Percentiles rank a stretch among this genome's conserved stretches.
phyloP scores from a whole-genome alignment of 1,140 invertebrate species.

The Rhynchophorus ferrugineus region DNA sequence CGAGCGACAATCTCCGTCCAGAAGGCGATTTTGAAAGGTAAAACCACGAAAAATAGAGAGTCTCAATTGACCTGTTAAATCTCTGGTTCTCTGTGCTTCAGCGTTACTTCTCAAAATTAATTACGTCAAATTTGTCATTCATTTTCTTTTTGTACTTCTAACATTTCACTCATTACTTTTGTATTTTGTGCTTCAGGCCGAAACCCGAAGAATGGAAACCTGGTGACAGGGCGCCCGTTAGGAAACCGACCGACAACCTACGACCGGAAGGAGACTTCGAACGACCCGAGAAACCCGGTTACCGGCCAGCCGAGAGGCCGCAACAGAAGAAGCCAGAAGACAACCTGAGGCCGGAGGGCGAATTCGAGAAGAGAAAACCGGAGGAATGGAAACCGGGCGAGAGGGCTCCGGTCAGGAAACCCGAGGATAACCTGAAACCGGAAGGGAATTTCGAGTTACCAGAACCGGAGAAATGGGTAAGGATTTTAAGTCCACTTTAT shows the following conservation, averaged over 20 bases:
- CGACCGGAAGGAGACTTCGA: slow-evolving; percentile 54
- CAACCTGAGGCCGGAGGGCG: slow-evolving; percentile 49
- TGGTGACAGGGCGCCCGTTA: slow-evolving; percentile 42
- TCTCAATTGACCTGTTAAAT: too few species aligned
- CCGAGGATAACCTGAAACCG: slow-evolving; percentile 54
- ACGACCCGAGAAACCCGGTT: slow-evolving; percentile 37
- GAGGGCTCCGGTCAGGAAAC: slow-evolving; percentile 49
- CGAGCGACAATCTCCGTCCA: slow-evolving; percentile 41
- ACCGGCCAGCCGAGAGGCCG: slow-evolving; percentile 45
- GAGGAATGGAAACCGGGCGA: slow-evolving; percentile 44
- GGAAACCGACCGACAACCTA: slow-evolving; percentile 47
- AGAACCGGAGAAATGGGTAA: slow-evolving; percentile 40
- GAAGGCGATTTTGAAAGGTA: slow-evolving; percentile 43
- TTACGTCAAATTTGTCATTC: too few species aligned
- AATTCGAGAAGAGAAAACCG: slow-evolving; percentile 42
- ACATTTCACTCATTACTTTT: too few species aligned
- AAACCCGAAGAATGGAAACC: slow-evolving; percentile 36
- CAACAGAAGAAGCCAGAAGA: slow-evolving; percentile 47
- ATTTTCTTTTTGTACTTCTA: too few species aligned
- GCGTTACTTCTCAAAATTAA: too few species aligned
- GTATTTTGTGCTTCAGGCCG: slow-evolving; percentile 36
- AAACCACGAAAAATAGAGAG: too few species aligned
- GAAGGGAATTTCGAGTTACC: slow-evolving; percentile 53
- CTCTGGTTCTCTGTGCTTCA: too few species aligned
- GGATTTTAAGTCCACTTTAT: slow-evolving; percentile 48